phyloP scores from a whole-genome alignment of 2,113 vertebrate genomes.

The Nesospiza acunhae region DNA sequence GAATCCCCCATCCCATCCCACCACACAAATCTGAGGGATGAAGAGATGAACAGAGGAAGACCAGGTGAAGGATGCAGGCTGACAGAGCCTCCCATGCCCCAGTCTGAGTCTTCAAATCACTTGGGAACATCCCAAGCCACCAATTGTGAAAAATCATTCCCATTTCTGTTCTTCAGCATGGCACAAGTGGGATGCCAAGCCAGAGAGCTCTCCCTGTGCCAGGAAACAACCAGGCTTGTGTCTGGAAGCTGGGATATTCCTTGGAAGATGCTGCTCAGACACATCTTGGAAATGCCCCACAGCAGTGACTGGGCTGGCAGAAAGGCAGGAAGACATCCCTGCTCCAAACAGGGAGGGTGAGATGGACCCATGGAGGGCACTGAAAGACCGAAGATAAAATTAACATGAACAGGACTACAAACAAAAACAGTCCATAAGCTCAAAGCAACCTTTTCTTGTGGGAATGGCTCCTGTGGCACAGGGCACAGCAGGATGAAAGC shows the following conservation, averaged over 20 bases:
- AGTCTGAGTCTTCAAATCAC: neutral
- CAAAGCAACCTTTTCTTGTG: neutral
- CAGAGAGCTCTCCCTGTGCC: neutral
- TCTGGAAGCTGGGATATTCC: neutral
- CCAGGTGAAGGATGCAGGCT: neutral
- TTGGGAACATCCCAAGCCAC: neutral
- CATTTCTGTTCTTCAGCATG: neutral
- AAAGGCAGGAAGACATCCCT: neutral
- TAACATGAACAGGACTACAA: neutral
- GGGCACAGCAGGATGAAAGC: neutral
- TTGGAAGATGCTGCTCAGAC: neutral
- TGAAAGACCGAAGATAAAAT: neutral
- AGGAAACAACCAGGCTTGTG: neutral
- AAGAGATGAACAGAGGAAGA: neutral
- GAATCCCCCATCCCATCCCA: neutral
- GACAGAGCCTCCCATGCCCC: neutral
- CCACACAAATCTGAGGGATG: neutral
- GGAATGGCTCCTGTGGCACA: neutral
- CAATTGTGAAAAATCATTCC: neutral
- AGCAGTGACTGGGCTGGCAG: neutral
- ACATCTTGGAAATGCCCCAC: neutral
- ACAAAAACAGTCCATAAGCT: neutral
- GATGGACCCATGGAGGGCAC: neutral
- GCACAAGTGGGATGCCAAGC: neutral
- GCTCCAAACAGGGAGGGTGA: neutral